Percentiles rank a stretch among this genome's conserved stretches.
phyloP scores from a whole-genome alignment of 2,797 vertebrate genomes.

The Thunnus albacares region DNA sequence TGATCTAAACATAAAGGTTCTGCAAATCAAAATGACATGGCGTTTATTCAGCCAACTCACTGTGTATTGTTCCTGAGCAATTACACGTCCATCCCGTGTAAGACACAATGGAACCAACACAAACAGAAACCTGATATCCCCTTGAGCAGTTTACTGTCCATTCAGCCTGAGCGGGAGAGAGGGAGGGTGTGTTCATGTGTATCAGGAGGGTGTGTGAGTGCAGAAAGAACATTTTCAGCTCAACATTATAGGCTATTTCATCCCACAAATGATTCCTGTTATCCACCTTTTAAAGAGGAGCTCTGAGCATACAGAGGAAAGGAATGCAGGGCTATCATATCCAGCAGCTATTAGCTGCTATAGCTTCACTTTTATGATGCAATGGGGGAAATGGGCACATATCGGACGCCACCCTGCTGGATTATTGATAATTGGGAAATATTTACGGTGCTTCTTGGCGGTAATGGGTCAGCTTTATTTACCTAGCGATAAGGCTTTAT shows the following conservation, averaged over 20 bases:
- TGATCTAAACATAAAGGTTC: constrained; percentile 41
- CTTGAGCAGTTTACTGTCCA: constrained; percentile 56
- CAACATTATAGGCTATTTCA: constrained; percentile 25
- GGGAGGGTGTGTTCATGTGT: constrained; percentile 8
- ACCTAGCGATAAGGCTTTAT: constrained; percentile 78
- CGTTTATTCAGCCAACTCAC: constrained; percentile 50
- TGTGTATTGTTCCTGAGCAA: constrained; percentile 64
- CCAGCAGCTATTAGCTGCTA: constrained; percentile 56
- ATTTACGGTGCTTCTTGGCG: constrained; percentile 71
- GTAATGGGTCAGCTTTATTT: constrained; percentile 77
- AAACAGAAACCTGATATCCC: constrained; percentile 69
- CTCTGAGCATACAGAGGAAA: constrained; percentile 28
- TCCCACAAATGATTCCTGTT: constrained; percentile 27
- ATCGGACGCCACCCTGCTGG: constrained; percentile 54
- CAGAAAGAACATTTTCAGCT: constrained; percentile 23
- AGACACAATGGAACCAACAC: constrained; percentile 69
- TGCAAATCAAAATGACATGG: constrained; percentile 28
- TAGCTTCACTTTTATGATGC: constrained; percentile 65
- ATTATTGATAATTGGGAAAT: constrained; percentile 81
- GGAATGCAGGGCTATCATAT: constrained; percentile 75
- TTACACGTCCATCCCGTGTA: constrained; percentile 50
- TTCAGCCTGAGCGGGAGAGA: constrained; percentile 24
- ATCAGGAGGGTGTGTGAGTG: constrained; percentile 10
- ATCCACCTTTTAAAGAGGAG: constrained; percentile 14
- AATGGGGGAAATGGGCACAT: constrained; percentile 40